phyloP scores from a whole-genome alignment of 2,797 vertebrate species.

The Gymnothorax javanicus region DNA sequence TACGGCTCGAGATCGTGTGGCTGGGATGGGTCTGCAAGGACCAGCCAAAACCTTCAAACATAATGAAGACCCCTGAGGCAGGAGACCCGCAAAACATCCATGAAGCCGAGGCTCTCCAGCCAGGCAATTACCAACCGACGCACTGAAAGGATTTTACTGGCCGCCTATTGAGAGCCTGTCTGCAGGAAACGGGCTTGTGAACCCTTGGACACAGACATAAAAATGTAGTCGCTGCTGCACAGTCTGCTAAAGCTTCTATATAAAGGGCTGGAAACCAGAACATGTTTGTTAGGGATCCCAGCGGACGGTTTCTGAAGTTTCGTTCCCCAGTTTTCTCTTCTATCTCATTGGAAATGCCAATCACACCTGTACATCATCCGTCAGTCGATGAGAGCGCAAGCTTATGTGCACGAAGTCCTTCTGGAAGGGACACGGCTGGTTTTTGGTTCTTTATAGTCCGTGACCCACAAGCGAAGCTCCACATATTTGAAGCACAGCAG shows the following conservation, averaged over 20 bases:
- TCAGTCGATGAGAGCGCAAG: background rate
- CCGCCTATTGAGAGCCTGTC: background rate
- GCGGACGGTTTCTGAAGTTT: background rate
- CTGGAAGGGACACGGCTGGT: background rate
- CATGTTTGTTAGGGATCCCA: background rate
- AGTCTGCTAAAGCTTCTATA: background rate
- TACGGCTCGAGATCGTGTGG: background rate
- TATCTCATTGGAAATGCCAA: background rate
- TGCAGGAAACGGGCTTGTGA: background rate
- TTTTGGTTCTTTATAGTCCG: background rate
- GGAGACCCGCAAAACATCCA: background rate
- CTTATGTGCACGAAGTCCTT: background rate
- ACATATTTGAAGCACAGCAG: background rate
- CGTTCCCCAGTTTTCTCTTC: background rate
- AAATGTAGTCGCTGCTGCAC: background rate
- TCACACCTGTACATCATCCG: background rate
- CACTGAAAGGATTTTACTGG: background rate
- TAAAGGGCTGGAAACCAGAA: background rate
- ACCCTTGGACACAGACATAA: background rate
- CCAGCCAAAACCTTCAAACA: background rate
- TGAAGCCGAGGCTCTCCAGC: background rate
- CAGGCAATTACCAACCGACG: background rate
- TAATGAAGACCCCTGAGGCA: background rate
- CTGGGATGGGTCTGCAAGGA: background rate
- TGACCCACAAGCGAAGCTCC: background rate